Base-by-base conservation (phyloP, 2,113 vertebrate species). In the Furnarius figulus region DNA sequence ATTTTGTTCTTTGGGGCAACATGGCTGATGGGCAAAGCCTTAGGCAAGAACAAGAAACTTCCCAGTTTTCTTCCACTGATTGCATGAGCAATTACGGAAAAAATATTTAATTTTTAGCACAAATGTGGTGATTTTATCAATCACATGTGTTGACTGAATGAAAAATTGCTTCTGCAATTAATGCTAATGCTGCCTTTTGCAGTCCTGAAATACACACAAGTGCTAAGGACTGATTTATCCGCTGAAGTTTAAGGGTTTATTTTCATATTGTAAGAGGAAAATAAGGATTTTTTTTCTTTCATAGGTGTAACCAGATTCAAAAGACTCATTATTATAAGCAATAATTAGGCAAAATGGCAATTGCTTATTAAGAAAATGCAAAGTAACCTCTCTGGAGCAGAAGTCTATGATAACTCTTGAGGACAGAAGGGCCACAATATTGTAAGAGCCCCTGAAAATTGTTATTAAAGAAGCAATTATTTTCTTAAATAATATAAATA, bases 1-100 rank as follows among this genome's bases (percentile, higher is more conserved):
- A 0, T 35, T 84, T 83, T 1, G 0, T 75, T 80, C 21, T 71
- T 68, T 63, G 52, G n/a, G 39, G 15, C n/a, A 68, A 0, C 6
- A 2, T 58, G 6, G 5, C 59, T 49, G 40, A 25, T 80, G 22
- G 23, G 9, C 8, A 7, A 66, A 46, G 27, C 42, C 49, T 16
- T 49, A 40, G 16, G 5, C 67, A 25, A 89, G 24, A 77, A 81
- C 20, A 52, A 79, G 22, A 65, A 70, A 58, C 5, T 67, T 77
- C 8, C 21, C 12, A 35, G n/a, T 63, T 68, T 73, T 81, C 37
- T 78, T 76, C 39, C 28, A 44, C 31, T 18, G 15, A 65, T 56
- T 44, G 35, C 23, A 25, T 53, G 37, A 56, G 7, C 24, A 74
- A n/a, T 71, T 8, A 10, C 66, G 40, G 35, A 40, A 52, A 56